phyloP scores from a whole-genome alignment of 2,113 vertebrate genomes.

The Bungarus multicinctus region DNA sequence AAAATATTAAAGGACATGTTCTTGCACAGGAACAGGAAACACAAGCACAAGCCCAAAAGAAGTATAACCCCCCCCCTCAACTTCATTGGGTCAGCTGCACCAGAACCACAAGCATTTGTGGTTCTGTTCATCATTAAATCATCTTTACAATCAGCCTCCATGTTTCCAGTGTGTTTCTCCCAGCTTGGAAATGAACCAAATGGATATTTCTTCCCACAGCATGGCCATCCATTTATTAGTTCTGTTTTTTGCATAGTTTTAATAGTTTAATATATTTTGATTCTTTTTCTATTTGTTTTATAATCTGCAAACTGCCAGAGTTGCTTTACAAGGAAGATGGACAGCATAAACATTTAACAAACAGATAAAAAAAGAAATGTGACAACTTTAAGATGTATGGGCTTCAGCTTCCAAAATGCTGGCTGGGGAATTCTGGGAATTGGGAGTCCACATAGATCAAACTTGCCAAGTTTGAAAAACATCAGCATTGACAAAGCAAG shows the following conservation, averaged over 20 bases:
- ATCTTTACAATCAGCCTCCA: no score
- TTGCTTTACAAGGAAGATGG: neutral
- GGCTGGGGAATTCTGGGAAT: neutral
- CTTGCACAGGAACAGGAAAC: no score
- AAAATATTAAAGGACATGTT: no score
- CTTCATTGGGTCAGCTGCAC: no score
- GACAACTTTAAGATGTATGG: neutral
- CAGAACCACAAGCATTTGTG: no score
- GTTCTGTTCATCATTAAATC: no score
- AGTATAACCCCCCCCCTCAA: no score
- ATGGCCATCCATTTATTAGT: neutral
- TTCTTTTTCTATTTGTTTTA: neutral
- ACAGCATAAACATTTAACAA: neutral
- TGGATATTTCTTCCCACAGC: no score
- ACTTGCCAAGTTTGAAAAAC: neutral
- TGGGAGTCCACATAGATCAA: neutral
- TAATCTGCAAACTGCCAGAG: neutral
- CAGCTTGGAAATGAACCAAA: no score
- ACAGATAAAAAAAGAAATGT: neutral
- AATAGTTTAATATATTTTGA: neutral
- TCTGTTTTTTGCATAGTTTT: neutral
- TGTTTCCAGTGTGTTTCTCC: no score
- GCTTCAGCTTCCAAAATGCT: neutral
- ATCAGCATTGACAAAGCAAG: neutral
- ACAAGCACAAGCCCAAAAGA: no score